Evolutionary conservation across 2,888 invertebrate genomes (phyloP).

Genomic region (Petrolisthes cinctipes): DNA sequence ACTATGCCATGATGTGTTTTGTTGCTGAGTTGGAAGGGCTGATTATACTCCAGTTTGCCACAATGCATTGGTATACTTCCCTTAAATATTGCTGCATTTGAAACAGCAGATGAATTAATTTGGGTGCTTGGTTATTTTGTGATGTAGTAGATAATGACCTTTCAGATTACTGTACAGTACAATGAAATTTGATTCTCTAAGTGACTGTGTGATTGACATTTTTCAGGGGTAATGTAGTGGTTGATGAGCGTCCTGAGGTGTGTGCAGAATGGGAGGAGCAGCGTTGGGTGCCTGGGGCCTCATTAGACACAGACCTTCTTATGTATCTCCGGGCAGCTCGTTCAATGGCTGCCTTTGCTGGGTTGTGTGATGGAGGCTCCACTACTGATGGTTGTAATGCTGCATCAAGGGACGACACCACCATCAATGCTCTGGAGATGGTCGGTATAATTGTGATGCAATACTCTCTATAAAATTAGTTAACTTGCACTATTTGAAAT

Average conservation of each 20-base stretch:
- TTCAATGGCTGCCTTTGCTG: slow-evolving; percentile 98
- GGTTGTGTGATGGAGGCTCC: slow-evolving; percentile 98
- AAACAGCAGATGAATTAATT: too few relatives aligned
- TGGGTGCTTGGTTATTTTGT: not conserved
- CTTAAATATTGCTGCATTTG: too few relatives aligned
- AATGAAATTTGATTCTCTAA: too few relatives aligned
- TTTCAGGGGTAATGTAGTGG: slow-evolving; percentile 66
- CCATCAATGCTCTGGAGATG: slow-evolving; percentile 95
- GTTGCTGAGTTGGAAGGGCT: too few relatives aligned
- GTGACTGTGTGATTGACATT: too few relatives aligned
- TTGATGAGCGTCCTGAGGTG: slow-evolving; percentile 73
- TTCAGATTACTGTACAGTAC: not conserved
- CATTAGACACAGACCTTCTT: slow-evolving; percentile 87
- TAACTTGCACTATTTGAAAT: too few relatives aligned
- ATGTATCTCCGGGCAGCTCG: slow-evolving; percentile 97
- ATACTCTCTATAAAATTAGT: too few relatives aligned
- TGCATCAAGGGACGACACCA: slow-evolving; percentile 96
- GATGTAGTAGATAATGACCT: not conserved
- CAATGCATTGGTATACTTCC: too few relatives aligned
- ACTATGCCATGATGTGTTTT: too few relatives aligned
- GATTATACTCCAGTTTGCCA: too few relatives aligned
- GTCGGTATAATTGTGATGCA: slow-evolving; percentile 71
- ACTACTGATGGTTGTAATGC: slow-evolving; percentile 97
- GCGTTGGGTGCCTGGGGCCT: slow-evolving; percentile 93
- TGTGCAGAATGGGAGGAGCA: slow-evolving; percentile 80